Evolutionary conservation across 1,140 invertebrate genomes (phyloP), one percentile per base, ranked within the genome.

Genomic region (Trachymyrmex cornetzi): DNA sequence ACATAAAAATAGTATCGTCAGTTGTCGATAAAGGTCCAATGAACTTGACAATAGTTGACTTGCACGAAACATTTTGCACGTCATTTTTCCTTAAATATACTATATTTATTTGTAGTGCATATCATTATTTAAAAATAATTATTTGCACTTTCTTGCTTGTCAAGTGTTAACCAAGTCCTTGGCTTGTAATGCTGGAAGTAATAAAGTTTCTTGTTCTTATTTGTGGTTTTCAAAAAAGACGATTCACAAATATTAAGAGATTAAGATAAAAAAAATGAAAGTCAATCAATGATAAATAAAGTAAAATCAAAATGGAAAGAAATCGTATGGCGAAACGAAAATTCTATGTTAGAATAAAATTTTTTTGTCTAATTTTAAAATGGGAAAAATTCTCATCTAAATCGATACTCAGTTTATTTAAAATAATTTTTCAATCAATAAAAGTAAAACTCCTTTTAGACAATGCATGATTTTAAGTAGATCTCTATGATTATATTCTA

Each of bases 1-100:
- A 53, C 57, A 84, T 86, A 89, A 90, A 89, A 90, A 89, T 89
- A 90, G 88, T 87, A 64, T 53, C 69, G 57, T 44, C 22, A 3
- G 1, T 50, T 22, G 24, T 74, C 88, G 44, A 90, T 87, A 55
- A 69, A 48, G 3, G 72, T 90, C 48, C 72, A 89, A 79, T 87
- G 88, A 89, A 89, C 88, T 66, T 88, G 71, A 77, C 81, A 69
- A 89, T 53, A n/a, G 24, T 38, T 80, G 6, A 57, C 4, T 22
- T 3, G 12, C 0, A 6, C 4, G 0, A 22, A 82, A 48, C n/a
- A 48, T 82, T 3, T 44, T 3, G 5, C 14, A 53, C 0, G 0
- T 64, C 1, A 16, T 34, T 24, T 81, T 14, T 44, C 27, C 6
- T 81, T 72, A 44, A 69, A 69, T 69, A 81, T 57, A 57, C 3